phyloP scores from a whole-genome alignment of 2,113 vertebrate species.

The Myotis davidii region DNA sequence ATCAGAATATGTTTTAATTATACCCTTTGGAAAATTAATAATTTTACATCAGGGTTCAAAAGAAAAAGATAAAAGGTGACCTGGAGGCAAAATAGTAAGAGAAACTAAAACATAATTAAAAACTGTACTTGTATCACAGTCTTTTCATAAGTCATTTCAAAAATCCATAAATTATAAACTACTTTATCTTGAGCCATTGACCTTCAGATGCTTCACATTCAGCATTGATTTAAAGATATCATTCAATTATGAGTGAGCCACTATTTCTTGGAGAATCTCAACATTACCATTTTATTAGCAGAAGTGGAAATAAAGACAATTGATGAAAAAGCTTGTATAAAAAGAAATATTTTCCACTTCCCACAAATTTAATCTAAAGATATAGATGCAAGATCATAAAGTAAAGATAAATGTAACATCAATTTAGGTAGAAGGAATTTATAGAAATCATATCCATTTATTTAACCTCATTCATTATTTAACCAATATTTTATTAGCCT shows the following conservation, averaged over 20 bases:
- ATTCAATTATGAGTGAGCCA: not conserved
- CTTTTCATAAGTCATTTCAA: not conserved
- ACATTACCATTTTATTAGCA: conserved; percentile 9
- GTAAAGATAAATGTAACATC: not conserved
- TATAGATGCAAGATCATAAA: not conserved
- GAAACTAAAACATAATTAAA: not conserved
- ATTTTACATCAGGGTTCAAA: not conserved
- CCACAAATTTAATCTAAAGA: not conserved
- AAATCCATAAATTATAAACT: not conserved
- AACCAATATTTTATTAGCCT: not conserved
- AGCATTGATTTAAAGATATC: not conserved
- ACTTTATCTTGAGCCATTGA: not conserved
- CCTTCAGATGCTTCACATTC: not conserved
- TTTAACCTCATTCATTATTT: not conserved
- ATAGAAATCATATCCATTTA: not conserved
- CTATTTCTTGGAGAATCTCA: not conserved
- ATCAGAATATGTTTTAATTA: not conserved
- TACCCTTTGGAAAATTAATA: not conserved
- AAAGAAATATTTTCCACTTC: conserved; percentile 14
- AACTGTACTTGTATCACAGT: not conserved
- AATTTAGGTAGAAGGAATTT: not conserved
- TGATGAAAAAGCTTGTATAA: not conserved
- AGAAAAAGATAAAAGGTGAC: not conserved
- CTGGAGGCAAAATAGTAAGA: not conserved
- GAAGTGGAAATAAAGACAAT: not conserved